phyloP scores from a whole-genome alignment of 2,888 invertebrate genomes.

The Melipona beecheii region DNA sequence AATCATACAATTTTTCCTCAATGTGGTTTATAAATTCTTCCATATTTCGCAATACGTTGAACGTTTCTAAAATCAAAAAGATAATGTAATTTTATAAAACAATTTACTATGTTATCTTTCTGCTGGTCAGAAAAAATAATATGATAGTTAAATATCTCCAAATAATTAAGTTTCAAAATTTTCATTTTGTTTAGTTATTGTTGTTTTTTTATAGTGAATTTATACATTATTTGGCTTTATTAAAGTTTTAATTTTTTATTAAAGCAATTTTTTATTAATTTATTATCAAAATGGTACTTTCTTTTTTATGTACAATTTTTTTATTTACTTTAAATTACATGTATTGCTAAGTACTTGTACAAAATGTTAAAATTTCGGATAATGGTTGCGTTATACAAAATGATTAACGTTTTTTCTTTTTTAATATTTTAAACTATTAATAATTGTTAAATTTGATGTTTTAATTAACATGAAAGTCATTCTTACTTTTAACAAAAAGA shows the following conservation, averaged over 20 bases:
- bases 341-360: not conserved
- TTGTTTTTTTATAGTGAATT: not conserved
- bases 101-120: constrained; percentile 44
- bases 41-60: constrained; percentile 43
- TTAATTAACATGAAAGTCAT: not conserved
- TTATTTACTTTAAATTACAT: constrained; percentile 3
- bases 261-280: too few species aligned
- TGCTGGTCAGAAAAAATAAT: constrained; percentile 59
- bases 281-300: not conserved
- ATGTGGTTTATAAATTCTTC: constrained; percentile 49
- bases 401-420: not conserved
- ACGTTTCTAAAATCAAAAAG: constrained; percentile 19
- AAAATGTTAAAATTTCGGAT: not conserved
- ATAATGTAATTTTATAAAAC: constrained; percentile 23
- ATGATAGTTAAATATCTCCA: constrained; percentile 31
- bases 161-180: constrained; percentile 14
- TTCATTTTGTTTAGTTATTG: constrained; percentile 7
- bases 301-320: constrained; percentile 4
- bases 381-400: not conserved
- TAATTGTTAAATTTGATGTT: constrained; percentile 9
- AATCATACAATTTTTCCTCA: constrained; percentile 26
- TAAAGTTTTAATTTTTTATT: not conserved
- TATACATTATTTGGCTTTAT: not conserved
- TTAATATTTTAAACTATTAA: not conserved
- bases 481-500: not conserved